Base-by-base conservation (phyloP, 2,888 invertebrate genomes). In the Lasioglossum figueresi region DNA sequence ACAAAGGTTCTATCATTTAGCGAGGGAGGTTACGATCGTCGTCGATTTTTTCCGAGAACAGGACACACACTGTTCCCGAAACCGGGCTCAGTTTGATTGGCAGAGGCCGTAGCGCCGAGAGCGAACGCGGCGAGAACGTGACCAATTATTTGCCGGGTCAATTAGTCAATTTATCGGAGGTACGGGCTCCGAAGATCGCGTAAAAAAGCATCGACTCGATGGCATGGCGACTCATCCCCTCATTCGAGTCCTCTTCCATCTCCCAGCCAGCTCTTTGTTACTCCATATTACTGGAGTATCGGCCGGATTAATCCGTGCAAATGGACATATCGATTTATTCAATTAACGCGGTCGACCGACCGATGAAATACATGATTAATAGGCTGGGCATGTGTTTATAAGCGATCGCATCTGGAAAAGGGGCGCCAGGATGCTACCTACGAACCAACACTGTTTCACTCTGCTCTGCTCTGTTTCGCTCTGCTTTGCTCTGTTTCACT, bases 241-340 rank as follows among this genome's bases (percentile, higher is more conserved):
- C 3, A 52, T n/a, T 52, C 52, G 52, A 52, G 52, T n/a, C 52
- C 23, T 23, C 23, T 23, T n/a, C 10, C 3, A 52, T 52, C 10
- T 72, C n/a, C 37, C 23, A 14, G 6, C 10, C 52, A 23, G 27
- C 73, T 59, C 43, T 78, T 87, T 83, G 89, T 83, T 84, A 70
- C 84, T 71, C 68, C 74, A 31, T 63, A 52, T 84, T 84, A 71
- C 34, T 78, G 16, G 70, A 77, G 56, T 74, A 70, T 45, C 43
- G 37, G 5, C 31, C 31, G 71, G 79, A 88, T 88, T 89, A 89
- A 88, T 88, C 37, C 75, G 66, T 59, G 45, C 81, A 82, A 76
- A 82, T 82, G 83, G 83, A 70, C 72, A 76, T 79, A 85, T 79
- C 87, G 89, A 89, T 87, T 87, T 82, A 83, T 90, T 89, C 89